Percentiles rank a stretch among this genome's conserved stretches.
These are phyloP conservation scores for Ramphastos sulfuratus DNA, from an alignment of 2,113 vertebrate genomes.

Conservation along the genomic window DNA sequence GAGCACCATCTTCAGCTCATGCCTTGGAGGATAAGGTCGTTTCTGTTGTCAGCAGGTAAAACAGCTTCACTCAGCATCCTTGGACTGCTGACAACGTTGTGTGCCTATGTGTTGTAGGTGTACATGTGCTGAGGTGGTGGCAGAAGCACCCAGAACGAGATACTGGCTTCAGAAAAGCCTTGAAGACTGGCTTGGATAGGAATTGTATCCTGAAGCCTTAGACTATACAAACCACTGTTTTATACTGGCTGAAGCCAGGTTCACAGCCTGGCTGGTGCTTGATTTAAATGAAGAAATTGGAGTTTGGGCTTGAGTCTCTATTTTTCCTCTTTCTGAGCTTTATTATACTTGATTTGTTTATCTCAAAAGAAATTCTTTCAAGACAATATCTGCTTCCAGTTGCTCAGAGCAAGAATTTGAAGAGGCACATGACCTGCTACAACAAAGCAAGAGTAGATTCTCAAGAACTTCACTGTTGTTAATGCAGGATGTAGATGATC, in stretches of 20 bases:
- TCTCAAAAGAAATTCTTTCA: conserved; percentile 39
- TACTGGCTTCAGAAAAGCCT: conserved; percentile 32
- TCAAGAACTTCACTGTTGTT: conserved; percentile 5
- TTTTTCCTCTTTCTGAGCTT: conserved; percentile 26
- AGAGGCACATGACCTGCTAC: conserved; percentile 2
- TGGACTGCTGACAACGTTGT: neutral
- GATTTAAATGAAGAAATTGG: conserved; percentile 59
- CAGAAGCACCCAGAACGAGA: neutral
- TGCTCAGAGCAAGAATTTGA: conserved; percentile 13
- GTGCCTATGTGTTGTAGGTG: neutral
- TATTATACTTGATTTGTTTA: conserved; percentile 66
- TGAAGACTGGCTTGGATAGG: conserved; percentile 22
- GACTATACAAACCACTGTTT: conserved; percentile 52
- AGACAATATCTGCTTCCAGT: conserved; percentile 38
- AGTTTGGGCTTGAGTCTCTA: conserved; percentile 19
- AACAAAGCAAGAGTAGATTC: conserved; percentile 4
- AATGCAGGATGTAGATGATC: neutral
- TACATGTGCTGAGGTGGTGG: neutral
- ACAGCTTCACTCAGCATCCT: neutral
- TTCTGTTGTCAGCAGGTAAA: neutral
- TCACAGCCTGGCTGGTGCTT: conserved; percentile 13
- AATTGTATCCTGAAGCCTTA: conserved; percentile 55
- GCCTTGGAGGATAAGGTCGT: neutral
- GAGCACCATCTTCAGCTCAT: neutral
- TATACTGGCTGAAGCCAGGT: conserved; percentile 42